Base-by-base conservation (phyloP, 2,113 vertebrate genomes). In the Axis porcinus region DNA sequence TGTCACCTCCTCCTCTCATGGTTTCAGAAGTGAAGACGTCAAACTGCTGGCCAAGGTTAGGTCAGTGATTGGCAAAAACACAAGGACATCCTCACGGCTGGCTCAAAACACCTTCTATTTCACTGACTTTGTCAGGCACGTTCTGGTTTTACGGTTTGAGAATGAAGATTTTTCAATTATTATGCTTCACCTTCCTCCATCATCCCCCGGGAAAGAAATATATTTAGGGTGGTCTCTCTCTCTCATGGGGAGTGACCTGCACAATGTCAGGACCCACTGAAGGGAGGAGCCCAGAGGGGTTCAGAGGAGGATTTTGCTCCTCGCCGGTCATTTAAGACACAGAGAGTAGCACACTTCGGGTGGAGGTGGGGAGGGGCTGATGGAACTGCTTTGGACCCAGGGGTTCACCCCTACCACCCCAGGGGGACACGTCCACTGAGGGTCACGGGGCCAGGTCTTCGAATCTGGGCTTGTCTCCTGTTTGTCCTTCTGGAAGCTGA, bases 1-100 rank as follows among this genome's bases (percentile, higher is more conserved):
- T 16, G 17, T 4, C 74, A 8, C 33, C 3, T 54, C 27, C 36
- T 54, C 47, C n/a, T 3, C 17, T 2, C 0, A 25, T 19, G 10
- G 70, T 13, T 33, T 5, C 52, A 47, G 12, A 25, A 40, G n/a
- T 25, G 27, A 28, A 64, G 36, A 30, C 27, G 2, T 6, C 14
- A 43, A 33, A 7, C 21, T 15, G 7, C 57, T 58, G 43, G 74
- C 47, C 27, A 21, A n/a, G 60, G 36, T 8, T 8, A 30, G 36
- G 50, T n/a, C 81, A 12, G n/a, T 0, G 19, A 27, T 1, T 6
- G 60, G 17, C 5, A 19, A 1, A 2, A 0, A 16, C 57, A 23
- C 40, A 43, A 25, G 16, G 5, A 28, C n/a, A 8, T 27, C 19
- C 28, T 85, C 28, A 4, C 10, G 6, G 21, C 33, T 21, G 27